phyloP scores from a whole-genome alignment of 2,113 vertebrate genomes.

The Hippocampus barbouri region DNA sequence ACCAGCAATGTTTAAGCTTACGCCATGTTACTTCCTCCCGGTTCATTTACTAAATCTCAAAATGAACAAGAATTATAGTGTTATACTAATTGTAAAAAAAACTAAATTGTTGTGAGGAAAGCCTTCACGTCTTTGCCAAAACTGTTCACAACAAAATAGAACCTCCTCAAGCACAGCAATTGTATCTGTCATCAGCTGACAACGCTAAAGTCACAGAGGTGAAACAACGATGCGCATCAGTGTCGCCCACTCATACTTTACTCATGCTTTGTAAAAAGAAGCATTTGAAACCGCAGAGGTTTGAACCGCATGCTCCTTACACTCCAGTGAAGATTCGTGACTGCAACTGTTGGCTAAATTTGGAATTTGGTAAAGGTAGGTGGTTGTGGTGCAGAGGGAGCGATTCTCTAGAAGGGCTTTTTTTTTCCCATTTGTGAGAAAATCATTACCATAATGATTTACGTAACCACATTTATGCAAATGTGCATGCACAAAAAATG shows the following conservation, averaged over 20 bases:
- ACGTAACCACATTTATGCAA: constrained; percentile 1
- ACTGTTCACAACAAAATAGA: neutral
- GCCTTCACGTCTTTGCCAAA: neutral
- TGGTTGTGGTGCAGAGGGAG: neutral
- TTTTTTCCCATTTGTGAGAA: neutral
- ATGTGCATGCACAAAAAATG: neutral
- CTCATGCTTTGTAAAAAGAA: constrained; percentile 2
- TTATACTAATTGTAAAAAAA: neutral
- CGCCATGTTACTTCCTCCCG: neutral
- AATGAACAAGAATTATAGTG: neutral
- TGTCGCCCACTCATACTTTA: neutral
- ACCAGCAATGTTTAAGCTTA: too few species aligned
- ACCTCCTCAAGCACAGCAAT: neutral
- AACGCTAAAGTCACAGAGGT: neutral
- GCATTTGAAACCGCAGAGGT: neutral
- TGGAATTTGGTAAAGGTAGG: constrained; percentile 4
- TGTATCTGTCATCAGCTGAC: neutral
- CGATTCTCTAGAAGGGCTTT: neutral
- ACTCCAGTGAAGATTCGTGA: neutral
- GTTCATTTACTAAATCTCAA: neutral
- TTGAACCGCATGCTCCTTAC: neutral
- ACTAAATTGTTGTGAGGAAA: neutral
- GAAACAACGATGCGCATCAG: constrained; percentile 1
- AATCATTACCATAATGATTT: constrained; percentile 1
- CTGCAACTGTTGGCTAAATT: constrained; percentile 8